Base-by-base conservation (phyloP, 2,888 invertebrate species). In the Adelphocoris suturalis region DNA sequence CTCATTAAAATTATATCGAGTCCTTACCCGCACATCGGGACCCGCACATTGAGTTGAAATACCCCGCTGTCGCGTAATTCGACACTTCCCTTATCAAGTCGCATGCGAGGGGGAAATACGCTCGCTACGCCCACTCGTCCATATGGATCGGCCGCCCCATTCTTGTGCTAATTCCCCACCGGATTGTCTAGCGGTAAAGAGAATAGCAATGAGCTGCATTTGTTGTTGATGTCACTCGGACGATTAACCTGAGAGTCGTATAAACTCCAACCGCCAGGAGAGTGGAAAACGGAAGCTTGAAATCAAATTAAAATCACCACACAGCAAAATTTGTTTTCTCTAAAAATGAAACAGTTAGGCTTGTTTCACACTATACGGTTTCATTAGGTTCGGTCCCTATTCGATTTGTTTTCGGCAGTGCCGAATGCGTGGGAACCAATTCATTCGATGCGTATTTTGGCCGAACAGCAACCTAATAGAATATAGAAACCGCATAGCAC, bases 1-100 rank as follows among this genome's bases (percentile, higher is more conserved):
- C 78, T 78, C 78, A 78, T 78, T 78, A 78, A 78, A 78, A 78
- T 78, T 46, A 47, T 78, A 78, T 78, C 19, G 68, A 68, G 52
- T 11, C 5, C 52, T 23, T 68, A 27, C 68, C 61, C 23, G 19
- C 68, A 37, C 37, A 37, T 37, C 7, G 37, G 3, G 37, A 4
- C 2, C 37, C 37, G 37, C 37, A 37, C 37, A 37, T 37, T n/a
- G n/a, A n/a, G 61, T 7, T 52, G 52, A 14, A 13, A 9, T 46
- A 47, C 2, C 19, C 14, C 19, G 78, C 46, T 37, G 47, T 47
- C 78, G 78, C 19, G 13, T 78, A 78, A 78, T 78, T 78, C 46
- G 78, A 78, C n/a, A 47, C 78, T 78, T 78, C 78, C 78, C 78
- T 78, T 16, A 46, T 78, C 78, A 46, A 16, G 47, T 4, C 37